Percentiles rank a stretch among this genome's conserved stretches.
Conservation (phyloP, 2,797 vertebrate species). For the Anguilla pacifica region DNA sequence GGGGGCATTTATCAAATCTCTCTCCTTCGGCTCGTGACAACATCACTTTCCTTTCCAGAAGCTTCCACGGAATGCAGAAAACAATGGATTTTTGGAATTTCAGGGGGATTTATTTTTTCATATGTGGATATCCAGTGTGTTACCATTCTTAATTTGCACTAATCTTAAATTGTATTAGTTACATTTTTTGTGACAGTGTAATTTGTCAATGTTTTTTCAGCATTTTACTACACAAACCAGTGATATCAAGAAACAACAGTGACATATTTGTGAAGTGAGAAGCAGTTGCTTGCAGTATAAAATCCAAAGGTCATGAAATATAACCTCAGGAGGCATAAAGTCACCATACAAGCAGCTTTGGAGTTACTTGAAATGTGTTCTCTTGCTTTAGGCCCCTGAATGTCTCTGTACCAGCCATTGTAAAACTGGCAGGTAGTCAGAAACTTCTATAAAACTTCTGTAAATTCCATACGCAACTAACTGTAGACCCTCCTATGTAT, state of each 20-base stretch:
- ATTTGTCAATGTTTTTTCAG: too few species aligned
- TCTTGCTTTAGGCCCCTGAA: neutral
- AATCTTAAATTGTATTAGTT: too few species aligned
- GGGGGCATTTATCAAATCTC: constrained; percentile 4
- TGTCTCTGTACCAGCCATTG: neutral
- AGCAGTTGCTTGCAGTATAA: neutral
- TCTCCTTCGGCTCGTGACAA: neutral
- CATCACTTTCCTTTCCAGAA: neutral
- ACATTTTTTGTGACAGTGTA: too few species aligned
- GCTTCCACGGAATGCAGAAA: neutral
- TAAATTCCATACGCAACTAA: neutral
- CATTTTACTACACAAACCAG: too few species aligned
- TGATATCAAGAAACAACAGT: too few species aligned
- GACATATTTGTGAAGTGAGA: too few species aligned
- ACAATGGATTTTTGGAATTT: neutral
- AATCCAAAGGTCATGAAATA: neutral
- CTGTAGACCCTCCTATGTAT: neutral
- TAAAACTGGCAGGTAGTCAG: neutral
- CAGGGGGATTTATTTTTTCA: neutral
- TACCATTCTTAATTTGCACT: too few species aligned
- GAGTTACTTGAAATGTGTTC: neutral
- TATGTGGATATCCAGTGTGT: neutral
- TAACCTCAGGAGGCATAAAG: neutral
- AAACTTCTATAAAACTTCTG: neutral
- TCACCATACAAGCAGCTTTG: neutral